A percentile compares a stretch with the other conserved stretches of the same genome.
Conservation (phyloP, 2,888 invertebrate species). For the Stenotaenia linearis region DNA sequence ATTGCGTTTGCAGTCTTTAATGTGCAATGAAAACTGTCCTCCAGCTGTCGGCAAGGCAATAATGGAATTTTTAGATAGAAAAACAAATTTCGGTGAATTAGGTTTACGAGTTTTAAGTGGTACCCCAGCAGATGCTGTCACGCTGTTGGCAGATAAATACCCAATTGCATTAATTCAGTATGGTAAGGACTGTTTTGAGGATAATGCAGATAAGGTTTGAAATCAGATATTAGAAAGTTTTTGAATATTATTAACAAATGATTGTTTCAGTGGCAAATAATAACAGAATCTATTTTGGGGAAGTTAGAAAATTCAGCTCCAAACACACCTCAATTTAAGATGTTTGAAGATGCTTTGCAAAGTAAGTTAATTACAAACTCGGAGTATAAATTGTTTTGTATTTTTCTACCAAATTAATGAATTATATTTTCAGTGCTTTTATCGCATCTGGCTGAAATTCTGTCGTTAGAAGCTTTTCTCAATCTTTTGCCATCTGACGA, state of each 20-base stretch:
- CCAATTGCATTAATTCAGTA: slow-evolving; percentile 37
- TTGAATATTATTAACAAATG: background rate
- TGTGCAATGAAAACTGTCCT: slow-evolving; percentile 33
- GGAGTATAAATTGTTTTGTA: background rate
- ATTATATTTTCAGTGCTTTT: slow-evolving; percentile 24
- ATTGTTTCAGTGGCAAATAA: slow-evolving; percentile 17
- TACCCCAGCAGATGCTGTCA: slow-evolving; percentile 34
- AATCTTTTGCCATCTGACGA: slow-evolving; percentile 8
- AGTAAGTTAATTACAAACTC: background rate
- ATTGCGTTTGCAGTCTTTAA: slow-evolving; percentile 36
- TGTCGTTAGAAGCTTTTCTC: slow-evolving; percentile 1
- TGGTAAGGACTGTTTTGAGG: slow-evolving; percentile 35
- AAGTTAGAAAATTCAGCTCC: background rate
- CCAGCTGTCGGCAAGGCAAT: slow-evolving; percentile 34
- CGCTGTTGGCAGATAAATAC: slow-evolving; percentile 33
- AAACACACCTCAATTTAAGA: background rate
- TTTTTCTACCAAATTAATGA: background rate
- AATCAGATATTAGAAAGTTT: background rate
- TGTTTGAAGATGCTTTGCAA: slow-evolving; percentile 27
- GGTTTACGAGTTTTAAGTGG: slow-evolving; percentile 37
- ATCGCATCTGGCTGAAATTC: slow-evolving; percentile 28
- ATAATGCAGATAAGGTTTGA: slow-evolving; percentile 35
- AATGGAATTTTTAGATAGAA: slow-evolving; percentile 35
- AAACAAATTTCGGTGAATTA: slow-evolving; percentile 32
- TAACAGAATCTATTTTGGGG: background rate